These are phyloP conservation scores for Spermophilus dauricus DNA, from an alignment of 2,113 vertebrate genomes.

Conservation along the genomic window DNA sequence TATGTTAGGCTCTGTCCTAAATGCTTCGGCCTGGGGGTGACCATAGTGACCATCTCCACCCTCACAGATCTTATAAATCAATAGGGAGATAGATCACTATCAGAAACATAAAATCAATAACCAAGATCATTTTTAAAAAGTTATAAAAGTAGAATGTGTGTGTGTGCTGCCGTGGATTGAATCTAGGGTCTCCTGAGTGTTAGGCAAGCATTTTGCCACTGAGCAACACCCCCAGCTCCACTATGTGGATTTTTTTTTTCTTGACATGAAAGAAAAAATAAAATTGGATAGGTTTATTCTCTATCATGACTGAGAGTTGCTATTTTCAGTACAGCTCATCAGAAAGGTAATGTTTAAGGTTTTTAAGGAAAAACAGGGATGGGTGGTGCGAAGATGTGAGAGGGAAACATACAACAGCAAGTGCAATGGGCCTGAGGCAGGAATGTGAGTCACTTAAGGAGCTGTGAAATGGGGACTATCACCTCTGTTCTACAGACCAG, in stretches of 20 bases:
- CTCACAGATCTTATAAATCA: background rate
- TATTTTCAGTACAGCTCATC: background rate
- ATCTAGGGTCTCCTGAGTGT: too few relatives aligned
- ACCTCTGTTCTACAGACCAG: background rate
- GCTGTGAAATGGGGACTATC: background rate
- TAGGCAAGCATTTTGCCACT: too few relatives aligned
- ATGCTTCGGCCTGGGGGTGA: background rate
- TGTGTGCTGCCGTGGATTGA: too few relatives aligned
- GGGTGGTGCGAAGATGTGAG: background rate
- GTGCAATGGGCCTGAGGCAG: background rate
- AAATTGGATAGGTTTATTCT: background rate
- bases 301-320: background rate
- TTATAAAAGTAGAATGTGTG: background rate
- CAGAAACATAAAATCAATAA: constrained; percentile 39
- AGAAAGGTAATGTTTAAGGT: background rate
- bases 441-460: too few relatives aligned
- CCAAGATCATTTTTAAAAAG: background rate
- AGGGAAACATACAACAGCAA: background rate
- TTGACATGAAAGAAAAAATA: background rate
- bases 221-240: too few relatives aligned
- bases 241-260: background rate
- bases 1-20: background rate
- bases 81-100: background rate
- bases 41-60: background rate
- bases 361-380: background rate